Evolutionary conservation across 2,888 invertebrate species (phyloP).

Genomic region (Punctoribates punctum): DNA sequence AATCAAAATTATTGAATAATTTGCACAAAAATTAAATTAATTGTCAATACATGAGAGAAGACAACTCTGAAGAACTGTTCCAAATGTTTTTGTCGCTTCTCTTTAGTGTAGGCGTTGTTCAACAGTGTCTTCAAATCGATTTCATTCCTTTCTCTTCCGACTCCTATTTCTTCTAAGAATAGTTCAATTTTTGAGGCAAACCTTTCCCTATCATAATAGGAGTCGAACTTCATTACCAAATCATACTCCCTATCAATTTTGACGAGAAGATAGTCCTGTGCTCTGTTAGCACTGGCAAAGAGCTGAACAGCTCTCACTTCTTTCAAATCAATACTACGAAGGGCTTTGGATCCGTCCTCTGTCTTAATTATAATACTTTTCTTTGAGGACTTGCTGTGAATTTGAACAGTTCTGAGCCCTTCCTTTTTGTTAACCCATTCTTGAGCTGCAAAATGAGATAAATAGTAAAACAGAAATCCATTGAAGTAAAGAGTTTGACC

Average conservation of each 20-base stretch:
- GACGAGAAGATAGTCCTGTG: constrained; percentile 52
- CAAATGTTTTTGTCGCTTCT: constrained; percentile 56
- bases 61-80: constrained; percentile 60
- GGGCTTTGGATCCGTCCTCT: constrained; percentile 48
- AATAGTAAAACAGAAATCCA: not conserved
- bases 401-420: constrained; percentile 53
- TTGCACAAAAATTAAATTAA: not conserved
- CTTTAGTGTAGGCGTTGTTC: constrained; percentile 56
- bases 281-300: constrained; percentile 45
- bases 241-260: constrained; percentile 59
- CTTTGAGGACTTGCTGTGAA: constrained; percentile 55
- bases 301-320: constrained; percentile 50
- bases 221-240: constrained; percentile 58
- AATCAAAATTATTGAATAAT: no score
- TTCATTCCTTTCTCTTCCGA: constrained; percentile 46
- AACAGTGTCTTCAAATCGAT: constrained; percentile 49
- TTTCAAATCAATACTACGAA: constrained; percentile 56
- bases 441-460: constrained; percentile 49
- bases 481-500: not conserved
- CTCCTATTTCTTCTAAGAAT: constrained; percentile 52
- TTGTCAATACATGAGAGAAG: constrained; percentile 56
- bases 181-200: constrained; percentile 55
- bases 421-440: constrained; percentile 55
- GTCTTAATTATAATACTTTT: constrained; percentile 54
- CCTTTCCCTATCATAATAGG: constrained; percentile 53